Percentiles rank a stretch among this genome's conserved stretches.
phyloP scores from a whole-genome alignment of 1,140 invertebrate species.

The Ectropis grisescens region DNA sequence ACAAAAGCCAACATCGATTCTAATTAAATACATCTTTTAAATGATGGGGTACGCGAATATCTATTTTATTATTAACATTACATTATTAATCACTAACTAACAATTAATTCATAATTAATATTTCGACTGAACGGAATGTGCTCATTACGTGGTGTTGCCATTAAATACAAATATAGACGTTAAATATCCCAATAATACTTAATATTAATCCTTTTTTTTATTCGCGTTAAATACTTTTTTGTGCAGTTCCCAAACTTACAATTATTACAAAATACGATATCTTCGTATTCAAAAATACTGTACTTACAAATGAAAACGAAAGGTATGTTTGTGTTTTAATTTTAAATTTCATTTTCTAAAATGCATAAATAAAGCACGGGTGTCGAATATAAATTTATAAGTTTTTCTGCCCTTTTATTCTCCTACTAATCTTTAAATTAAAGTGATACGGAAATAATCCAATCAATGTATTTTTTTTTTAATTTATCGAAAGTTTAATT shows the following conservation, averaged over 20 bases:
- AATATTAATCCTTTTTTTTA: slow-evolving; percentile 24
- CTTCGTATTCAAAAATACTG: slow-evolving; percentile 45
- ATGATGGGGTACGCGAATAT: slow-evolving; percentile 15
- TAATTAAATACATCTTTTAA: too few species aligned
- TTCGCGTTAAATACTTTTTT: slow-evolving; percentile 47
- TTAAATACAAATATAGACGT: slow-evolving; percentile 33
- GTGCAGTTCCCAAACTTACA: slow-evolving; percentile 44
- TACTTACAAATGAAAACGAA: slow-evolving; percentile 13
- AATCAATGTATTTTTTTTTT: too few species aligned
- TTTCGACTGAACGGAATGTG: slow-evolving; percentile 57
- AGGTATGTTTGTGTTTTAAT: too few species aligned
- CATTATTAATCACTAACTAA: slow-evolving; percentile 27
- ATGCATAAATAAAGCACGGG: too few species aligned
- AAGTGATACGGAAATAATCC: too few species aligned
- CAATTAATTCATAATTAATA: slow-evolving; percentile 17
- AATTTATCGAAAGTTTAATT: too few species aligned
- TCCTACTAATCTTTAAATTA: too few species aligned
- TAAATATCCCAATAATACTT: slow-evolving; percentile 37
- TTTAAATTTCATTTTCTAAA: too few species aligned
- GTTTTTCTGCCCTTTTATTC: too few species aligned
- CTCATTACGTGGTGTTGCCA: slow-evolving; percentile 42
- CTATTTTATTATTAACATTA: slow-evolving; percentile 18
- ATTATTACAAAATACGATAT: slow-evolving; percentile 39
- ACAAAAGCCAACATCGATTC: too few species aligned
- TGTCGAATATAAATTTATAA: too few species aligned